phyloP scores from a whole-genome alignment of 2,797 vertebrate genomes.

The Potorous gilbertii region DNA sequence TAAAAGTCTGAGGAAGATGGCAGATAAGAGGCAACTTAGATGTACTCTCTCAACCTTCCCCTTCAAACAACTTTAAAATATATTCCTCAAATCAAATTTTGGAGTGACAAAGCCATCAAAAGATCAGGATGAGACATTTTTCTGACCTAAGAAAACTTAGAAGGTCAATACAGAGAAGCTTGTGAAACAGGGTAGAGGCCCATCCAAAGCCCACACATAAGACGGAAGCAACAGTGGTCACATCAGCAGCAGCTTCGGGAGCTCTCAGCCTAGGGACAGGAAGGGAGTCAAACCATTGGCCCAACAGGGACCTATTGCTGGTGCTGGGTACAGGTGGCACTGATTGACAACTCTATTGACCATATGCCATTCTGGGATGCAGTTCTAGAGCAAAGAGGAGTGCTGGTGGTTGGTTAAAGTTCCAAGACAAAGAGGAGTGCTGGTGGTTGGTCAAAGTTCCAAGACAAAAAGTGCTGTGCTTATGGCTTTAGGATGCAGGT shows the following conservation, averaged over 20 bases:
- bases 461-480: neutral
- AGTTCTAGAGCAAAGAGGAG: neutral
- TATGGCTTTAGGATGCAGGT: neutral
- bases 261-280: neutral
- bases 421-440: neutral
- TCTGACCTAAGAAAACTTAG: neutral
- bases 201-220: neutral
- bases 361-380: neutral
- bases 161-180: neutral
- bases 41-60: neutral
- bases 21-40: neutral
- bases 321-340: neutral
- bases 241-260: neutral
- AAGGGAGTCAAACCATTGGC: too few species aligned
- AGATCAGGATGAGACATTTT: neutral
- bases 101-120: neutral
- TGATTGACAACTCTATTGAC: neutral
- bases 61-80: neutral
- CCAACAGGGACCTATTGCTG: too few species aligned
- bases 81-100: neutral
- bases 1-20: neutral
- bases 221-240: neutral
- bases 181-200: neutral
- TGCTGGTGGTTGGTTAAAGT: neutral
- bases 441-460: neutral